Conservation (phyloP, 2,888 invertebrate genomes). For the Uropetala carovei region DNA sequence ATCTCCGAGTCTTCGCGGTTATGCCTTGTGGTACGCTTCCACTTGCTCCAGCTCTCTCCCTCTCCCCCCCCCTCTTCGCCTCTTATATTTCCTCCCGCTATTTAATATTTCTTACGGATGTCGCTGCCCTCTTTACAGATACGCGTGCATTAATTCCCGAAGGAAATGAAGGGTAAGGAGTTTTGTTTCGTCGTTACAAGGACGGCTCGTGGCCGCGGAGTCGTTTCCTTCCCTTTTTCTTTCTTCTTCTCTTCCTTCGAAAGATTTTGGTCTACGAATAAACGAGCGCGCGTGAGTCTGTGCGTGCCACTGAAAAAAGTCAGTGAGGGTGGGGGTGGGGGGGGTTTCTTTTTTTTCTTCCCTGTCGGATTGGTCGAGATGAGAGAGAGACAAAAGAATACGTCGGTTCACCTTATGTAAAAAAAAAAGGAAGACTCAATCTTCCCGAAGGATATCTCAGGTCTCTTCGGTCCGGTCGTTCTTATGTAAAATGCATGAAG, state of each 20-base stretch:
- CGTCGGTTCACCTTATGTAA: not conserved
- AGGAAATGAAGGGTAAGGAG: too few relatives aligned
- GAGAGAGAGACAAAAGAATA: slow-evolving; percentile 33
- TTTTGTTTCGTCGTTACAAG: not conserved
- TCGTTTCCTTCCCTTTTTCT: not conserved
- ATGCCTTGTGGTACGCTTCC: too few relatives aligned
- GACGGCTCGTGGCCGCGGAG: slow-evolving; percentile 1
- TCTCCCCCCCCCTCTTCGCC: too few relatives aligned
- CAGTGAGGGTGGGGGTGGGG: too few relatives aligned
- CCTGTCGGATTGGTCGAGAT: slow-evolving; percentile 33
- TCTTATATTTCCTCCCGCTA: too few relatives aligned
- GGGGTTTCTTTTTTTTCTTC: not conserved
- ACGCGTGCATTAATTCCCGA: too few relatives aligned
- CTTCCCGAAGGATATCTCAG: not conserved
- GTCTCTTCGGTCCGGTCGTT: not conserved
- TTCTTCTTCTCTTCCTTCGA: not conserved
- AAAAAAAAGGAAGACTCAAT: slow-evolving; percentile 61
- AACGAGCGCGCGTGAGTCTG: not conserved
- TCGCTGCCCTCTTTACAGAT: not conserved
- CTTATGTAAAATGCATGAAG: slow-evolving; percentile 58
- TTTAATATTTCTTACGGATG: slow-evolving; percentile 13
- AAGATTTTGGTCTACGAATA: not conserved
- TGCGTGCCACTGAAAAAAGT: not conserved
- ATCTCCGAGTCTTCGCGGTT: too few relatives aligned
- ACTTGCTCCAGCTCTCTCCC: too few relatives aligned